A percentile compares a stretch with the other conserved stretches of the same genome.
phyloP scores from a whole-genome alignment of 2,113 vertebrate species.

The Rhinoderma darwinii region DNA sequence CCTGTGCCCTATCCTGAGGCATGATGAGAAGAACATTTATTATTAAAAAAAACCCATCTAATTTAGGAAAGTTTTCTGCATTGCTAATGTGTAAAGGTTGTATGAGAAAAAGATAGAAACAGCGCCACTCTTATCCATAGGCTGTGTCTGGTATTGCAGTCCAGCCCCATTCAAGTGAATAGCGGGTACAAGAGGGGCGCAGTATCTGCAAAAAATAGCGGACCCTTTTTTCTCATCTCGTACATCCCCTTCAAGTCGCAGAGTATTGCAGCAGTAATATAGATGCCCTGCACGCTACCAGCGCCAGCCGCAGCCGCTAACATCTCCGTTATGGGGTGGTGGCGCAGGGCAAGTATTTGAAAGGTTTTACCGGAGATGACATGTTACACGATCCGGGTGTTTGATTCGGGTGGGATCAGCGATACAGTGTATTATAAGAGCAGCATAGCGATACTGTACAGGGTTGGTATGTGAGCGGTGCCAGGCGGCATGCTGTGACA shows the following conservation, averaged over 20 bases:
- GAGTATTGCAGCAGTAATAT: neutral
- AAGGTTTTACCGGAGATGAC: neutral
- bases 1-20: no score
- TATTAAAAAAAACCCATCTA: no score
- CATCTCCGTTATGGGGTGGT: neutral
- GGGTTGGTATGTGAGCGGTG: constrained; percentile 23
- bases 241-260: neutral
- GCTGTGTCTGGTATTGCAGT: neutral
- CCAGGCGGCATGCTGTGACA: constrained; percentile 41
- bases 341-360: neutral
- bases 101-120: no score
- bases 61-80: no score
- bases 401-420: neutral
- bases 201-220: neutral
- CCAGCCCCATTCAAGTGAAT: neutral
- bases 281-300: neutral
- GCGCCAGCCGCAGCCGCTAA: neutral
- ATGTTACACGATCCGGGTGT: neutral
- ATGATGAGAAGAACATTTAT: no score
- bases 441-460: neutral
- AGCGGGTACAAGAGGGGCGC: neutral
- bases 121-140: no score
- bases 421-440: neutral
- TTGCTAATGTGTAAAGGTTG: no score
- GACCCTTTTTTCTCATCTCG: no score